These are phyloP conservation scores for Chymomyza amoena DNA, from an alignment of 2,888 invertebrate genomes.

Conservation along the genomic window DNA sequence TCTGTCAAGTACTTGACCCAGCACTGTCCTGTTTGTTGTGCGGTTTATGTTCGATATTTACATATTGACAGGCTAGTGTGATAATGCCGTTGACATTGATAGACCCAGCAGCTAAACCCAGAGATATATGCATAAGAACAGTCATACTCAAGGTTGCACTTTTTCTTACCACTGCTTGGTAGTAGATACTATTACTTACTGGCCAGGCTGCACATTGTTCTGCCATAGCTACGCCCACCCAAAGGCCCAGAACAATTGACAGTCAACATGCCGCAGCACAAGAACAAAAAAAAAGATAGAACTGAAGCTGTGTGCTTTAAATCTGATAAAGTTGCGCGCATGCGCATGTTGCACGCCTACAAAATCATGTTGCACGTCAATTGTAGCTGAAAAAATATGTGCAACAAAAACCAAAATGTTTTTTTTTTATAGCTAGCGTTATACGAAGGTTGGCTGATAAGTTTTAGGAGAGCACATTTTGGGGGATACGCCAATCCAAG, in stretches of 20 bases:
- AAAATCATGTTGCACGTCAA: conserved; percentile 79
- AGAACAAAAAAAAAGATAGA: conserved; percentile 17
- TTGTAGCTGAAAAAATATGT: conserved; percentile 60
- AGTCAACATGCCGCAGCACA: conserved; percentile 60
- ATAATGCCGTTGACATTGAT: conserved; percentile 74
- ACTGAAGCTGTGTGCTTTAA: conserved; percentile 36
- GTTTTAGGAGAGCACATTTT: too few relatives aligned
- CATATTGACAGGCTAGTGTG: conserved; percentile 74
- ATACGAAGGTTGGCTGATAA: neutral
- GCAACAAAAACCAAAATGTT: conserved; percentile 35
- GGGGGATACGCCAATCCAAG: neutral
- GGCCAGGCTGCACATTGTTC: conserved; percentile 28
- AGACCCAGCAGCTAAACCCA: conserved; percentile 40
- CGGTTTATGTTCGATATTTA: conserved; percentile 52
- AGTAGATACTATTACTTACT: conserved; percentile 7
- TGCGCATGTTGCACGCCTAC: conserved; percentile 79
- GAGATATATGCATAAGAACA: neutral
- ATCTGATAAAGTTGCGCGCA: conserved; percentile 74
- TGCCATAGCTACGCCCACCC: conserved; percentile 55
- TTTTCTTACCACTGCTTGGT: neutral
- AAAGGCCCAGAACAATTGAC: conserved; percentile 61
- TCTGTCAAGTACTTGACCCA: conserved; percentile 36
- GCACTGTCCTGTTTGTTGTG: conserved; percentile 42
- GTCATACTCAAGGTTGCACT: neutral
- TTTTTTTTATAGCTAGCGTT: conserved; percentile 31